Conservation (phyloP, 2,797 vertebrate species). For the Darevskia mixta region DNA sequence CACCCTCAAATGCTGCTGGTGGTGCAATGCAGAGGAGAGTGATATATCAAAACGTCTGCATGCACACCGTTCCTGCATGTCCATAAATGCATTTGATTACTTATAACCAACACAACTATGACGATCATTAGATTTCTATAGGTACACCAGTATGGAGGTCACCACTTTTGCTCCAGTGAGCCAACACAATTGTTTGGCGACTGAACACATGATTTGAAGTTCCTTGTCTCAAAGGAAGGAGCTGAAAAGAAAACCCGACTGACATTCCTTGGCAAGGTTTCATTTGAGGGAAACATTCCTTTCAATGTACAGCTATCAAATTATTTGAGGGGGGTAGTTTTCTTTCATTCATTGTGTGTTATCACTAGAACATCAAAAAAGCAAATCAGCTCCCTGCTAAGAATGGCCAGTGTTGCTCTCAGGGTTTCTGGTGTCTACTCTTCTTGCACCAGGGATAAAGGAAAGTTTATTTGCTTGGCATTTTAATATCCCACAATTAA, state of each 20-base stretch:
- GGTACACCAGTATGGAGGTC: background rate
- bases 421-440: slow-evolving; percentile 5
- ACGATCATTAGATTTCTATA: background rate
- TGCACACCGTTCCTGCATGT: background rate
- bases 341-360: slow-evolving; percentile 28
- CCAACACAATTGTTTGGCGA: background rate
- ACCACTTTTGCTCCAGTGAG: background rate
- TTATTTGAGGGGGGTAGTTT: too few species aligned
- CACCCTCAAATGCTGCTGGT: background rate
- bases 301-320: background rate
- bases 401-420: slow-evolving; percentile 16
- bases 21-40: background rate
- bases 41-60: background rate
- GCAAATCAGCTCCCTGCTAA: slow-evolving; percentile 2
- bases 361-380: slow-evolving; percentile 9
- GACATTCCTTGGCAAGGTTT: slow-evolving; percentile 10
- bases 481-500: slow-evolving; percentile 37
- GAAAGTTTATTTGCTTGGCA: slow-evolving; percentile 15
- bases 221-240: background rate
- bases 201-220: background rate
- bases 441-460: slow-evolving; percentile 16
- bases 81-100: background rate
- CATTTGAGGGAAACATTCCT: slow-evolving; percentile 9
- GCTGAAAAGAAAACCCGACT: slow-evolving; percentile 1
- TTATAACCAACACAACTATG: background rate